These are phyloP conservation scores for Gobiocypris rarus DNA, from an alignment of 2,113 vertebrate genomes.

Conservation along the genomic window DNA sequence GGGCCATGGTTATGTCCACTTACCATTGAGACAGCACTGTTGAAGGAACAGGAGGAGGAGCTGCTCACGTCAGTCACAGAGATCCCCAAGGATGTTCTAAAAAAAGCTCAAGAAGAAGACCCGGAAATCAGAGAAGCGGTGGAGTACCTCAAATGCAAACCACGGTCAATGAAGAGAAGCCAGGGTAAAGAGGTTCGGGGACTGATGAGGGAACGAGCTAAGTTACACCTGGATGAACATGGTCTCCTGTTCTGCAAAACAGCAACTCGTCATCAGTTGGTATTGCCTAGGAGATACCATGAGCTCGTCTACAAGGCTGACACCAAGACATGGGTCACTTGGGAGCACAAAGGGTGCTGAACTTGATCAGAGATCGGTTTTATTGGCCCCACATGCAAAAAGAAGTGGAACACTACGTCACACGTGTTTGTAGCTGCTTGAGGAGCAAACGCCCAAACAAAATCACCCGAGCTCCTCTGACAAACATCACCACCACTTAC, in stretches of 20 bases:
- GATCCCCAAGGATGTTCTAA: neutral
- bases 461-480: neutral
- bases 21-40: neutral
- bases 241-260: neutral
- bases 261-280: neutral
- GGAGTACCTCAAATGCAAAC: neutral
- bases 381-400: slow-evolving; percentile 1
- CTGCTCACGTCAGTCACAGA: neutral
- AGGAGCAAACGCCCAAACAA: neutral
- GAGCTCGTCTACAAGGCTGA: neutral
- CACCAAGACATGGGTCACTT: neutral
- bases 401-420: neutral
- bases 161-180: neutral
- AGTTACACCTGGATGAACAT: neutral
- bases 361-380: neutral
- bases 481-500: neutral
- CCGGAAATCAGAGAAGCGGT: neutral
- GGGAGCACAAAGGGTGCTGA: neutral
- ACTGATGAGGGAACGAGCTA: neutral
- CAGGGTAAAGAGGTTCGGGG: neutral
- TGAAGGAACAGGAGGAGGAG: neutral
- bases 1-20: neutral
- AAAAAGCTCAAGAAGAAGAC: neutral
- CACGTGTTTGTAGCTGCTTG: neutral
- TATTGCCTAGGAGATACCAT: neutral